These are phyloP conservation scores for Pollenia labialis DNA, from an alignment of 2,888 invertebrate species.

Conservation along the genomic window DNA sequence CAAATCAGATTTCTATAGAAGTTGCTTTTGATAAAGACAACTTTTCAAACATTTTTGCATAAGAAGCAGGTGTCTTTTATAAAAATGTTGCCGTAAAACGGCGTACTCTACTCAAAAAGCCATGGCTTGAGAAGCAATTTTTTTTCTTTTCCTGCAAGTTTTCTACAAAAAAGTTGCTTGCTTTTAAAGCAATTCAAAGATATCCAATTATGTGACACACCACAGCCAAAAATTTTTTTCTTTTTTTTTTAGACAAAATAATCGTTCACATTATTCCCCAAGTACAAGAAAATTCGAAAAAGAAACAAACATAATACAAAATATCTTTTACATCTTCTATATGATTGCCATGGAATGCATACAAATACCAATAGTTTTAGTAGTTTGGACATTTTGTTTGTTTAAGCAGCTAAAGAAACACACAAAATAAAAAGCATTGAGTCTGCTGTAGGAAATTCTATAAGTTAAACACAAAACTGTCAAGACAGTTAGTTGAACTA, in stretches of 20 bases:
- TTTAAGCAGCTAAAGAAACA: constrained; percentile 28
- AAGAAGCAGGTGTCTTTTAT: no score
- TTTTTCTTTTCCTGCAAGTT: background rate
- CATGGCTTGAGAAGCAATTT: no score
- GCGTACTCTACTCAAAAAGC: no score
- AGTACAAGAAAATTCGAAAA: background rate
- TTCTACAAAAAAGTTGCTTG: constrained; percentile 1
- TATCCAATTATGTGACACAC: no score
- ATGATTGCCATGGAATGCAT: background rate
- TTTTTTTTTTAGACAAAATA: no score
- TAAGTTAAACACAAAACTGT: constrained; percentile 64
- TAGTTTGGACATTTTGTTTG: constrained; percentile 54
- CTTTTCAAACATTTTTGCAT: no score
- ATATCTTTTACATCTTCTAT: background rate
- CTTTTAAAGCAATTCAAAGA: background rate
- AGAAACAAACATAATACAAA: background rate
- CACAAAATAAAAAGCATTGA: background rate
- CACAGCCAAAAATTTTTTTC: no score
- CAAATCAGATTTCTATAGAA: background rate
- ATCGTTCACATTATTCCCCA: background rate
- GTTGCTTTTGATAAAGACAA: no score
- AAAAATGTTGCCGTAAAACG: no score
- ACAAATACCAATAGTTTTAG: constrained; percentile 36
- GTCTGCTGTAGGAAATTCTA: constrained; percentile 4
- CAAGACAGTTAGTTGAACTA: constrained; percentile 69